A percentile compares a stretch with the other conserved stretches of the same genome.
These are phyloP conservation scores for Hucho hucho DNA, from an alignment of 2,113 vertebrate species.

Conservation along the genomic window DNA sequence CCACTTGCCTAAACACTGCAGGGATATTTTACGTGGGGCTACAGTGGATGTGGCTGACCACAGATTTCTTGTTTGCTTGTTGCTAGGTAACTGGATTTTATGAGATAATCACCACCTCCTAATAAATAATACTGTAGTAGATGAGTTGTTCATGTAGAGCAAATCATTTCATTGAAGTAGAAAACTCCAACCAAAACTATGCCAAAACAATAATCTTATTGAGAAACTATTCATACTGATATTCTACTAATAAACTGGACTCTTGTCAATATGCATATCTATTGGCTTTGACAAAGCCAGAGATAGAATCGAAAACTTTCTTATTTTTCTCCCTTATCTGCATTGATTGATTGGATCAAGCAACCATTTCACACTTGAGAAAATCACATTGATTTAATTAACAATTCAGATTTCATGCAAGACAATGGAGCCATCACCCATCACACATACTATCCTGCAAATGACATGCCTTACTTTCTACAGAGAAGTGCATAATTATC, in stretches of 20 bases:
- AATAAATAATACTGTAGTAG: neutral
- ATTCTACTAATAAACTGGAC: too few relatives aligned
- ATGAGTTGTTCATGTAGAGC: neutral
- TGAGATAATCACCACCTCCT: conserved; percentile 6
- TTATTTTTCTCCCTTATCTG: neutral
- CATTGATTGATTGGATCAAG: neutral
- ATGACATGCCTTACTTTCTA: conserved; percentile 23
- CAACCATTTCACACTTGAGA: neutral
- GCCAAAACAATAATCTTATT: too few relatives aligned
- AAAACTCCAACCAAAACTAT: too few relatives aligned
- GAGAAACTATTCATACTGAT: too few relatives aligned
- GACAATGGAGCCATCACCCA: neutral
- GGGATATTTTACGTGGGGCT: conserved; percentile 11
- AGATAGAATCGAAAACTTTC: neutral
- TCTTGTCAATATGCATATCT: too few relatives aligned
- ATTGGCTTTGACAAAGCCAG: neutral
- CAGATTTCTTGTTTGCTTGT: conserved; percentile 22
- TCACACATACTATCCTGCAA: neutral
- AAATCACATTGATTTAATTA: conserved; percentile 8
- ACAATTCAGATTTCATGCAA: neutral
- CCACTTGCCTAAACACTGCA: conserved; percentile 53
- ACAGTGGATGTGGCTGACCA: conserved; percentile 29
- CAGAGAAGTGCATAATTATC: conserved; percentile 60
- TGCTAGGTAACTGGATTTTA: conserved; percentile 64
- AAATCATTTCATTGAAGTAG: neutral